Conservation (phyloP, 37 sponge, comb jelly and placozoan genomes). For the Dysidea cf. avara region DNA sequence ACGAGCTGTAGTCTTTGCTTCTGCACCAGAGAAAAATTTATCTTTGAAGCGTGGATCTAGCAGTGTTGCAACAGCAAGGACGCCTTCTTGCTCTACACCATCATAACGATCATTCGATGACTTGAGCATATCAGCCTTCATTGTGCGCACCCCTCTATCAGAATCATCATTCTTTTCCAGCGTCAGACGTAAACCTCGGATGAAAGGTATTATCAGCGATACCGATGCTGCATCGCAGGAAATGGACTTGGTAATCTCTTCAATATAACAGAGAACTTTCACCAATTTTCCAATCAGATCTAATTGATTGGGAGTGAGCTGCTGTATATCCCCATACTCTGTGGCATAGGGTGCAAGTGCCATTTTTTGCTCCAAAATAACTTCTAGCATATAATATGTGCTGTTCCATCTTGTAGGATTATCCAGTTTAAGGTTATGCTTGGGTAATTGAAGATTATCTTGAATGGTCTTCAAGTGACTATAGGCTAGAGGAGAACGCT, state of each 20-base stretch:
- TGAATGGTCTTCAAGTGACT: slow-evolving; percentile 6
- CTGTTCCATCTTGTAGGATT: slow-evolving; percentile 23
- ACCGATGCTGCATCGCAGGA: slow-evolving; percentile 1
- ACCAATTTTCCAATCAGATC: neutral
- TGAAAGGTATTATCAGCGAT: neutral
- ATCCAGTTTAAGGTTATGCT: slow-evolving; percentile 32
- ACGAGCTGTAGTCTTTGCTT: neutral
- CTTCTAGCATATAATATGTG: slow-evolving; percentile 18
- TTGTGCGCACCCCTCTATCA: slow-evolving; percentile 20
- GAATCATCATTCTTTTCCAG: neutral
- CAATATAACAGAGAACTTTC: neutral
- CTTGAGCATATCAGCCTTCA: slow-evolving; percentile 15
- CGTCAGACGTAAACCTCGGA: slow-evolving; percentile 3
- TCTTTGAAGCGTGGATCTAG: slow-evolving; percentile 35
- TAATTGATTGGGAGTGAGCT: neutral
- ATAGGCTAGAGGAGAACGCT: slow-evolving; percentile 6
- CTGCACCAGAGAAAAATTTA: slow-evolving; percentile 7
- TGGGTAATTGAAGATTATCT: slow-evolving; percentile 13
- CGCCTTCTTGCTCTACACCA: neutral
- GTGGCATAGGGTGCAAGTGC: slow-evolving; percentile 19
- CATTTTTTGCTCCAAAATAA: slow-evolving; percentile 10
- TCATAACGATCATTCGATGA: slow-evolving; percentile 1
- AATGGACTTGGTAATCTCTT: slow-evolving; percentile 18
- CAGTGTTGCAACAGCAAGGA: slow-evolving; percentile 2
- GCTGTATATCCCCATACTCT: slow-evolving; percentile 7